Evolutionary conservation across 2,888 invertebrate species (phyloP).

Genomic region (Griposia aprilina): DNA sequence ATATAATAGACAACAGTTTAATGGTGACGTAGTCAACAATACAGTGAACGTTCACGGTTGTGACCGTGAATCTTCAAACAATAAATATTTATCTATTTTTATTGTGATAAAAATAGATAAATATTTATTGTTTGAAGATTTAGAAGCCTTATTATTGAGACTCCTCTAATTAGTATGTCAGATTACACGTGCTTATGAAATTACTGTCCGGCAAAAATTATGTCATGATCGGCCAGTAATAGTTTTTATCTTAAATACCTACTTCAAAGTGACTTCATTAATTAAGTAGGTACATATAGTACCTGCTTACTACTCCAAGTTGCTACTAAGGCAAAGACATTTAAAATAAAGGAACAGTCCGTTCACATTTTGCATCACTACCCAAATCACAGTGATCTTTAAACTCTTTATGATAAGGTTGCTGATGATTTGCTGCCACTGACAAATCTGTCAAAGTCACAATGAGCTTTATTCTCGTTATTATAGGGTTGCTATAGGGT

Average conservation of each 20-base stretch:
- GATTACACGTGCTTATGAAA: constrained; percentile 27
- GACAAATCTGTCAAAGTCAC: no score
- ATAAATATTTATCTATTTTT: constrained; percentile 33
- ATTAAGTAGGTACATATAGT: not conserved
- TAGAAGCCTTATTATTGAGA: not conserved
- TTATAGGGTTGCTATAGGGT: no score
- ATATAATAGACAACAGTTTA: constrained; percentile 15
- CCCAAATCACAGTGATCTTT: no score
- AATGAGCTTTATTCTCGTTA: no score
- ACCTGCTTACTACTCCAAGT: not conserved
- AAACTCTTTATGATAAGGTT: no score
- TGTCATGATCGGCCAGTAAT: not conserved
- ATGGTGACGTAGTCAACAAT: constrained; percentile 47
- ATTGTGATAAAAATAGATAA: constrained; percentile 42
- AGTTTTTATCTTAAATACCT: not conserved
- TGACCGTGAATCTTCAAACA: constrained; percentile 13
- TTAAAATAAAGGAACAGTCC: not conserved
- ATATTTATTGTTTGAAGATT: constrained; percentile 12
- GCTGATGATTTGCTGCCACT: no score
- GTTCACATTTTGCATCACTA: no score
- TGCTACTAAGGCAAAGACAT: not conserved
- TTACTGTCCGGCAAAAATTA: not conserved
- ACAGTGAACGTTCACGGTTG: constrained; percentile 42
- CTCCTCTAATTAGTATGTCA: not conserved
- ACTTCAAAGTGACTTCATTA: not conserved